These are phyloP conservation scores for Colletes collaris DNA, from an alignment of 2,888 invertebrate species.

Conservation along the genomic window DNA sequence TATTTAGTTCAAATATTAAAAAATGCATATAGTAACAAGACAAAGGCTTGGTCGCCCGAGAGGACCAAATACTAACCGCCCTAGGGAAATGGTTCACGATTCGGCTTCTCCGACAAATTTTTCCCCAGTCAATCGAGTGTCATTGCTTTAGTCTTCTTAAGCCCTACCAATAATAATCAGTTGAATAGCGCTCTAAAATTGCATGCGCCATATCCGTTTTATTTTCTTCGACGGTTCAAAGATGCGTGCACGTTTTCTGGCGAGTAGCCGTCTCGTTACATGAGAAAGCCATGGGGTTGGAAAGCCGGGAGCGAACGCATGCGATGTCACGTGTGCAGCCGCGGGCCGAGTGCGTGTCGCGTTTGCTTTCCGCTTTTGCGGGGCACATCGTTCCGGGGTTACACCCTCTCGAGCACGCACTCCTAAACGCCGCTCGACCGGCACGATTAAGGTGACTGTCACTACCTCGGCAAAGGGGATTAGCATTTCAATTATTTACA, in stretches of 20 bases:
- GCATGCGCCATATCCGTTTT: too few species aligned
- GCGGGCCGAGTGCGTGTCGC: constrained; percentile 61
- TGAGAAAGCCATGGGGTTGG: constrained; percentile 2
- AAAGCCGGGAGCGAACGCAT: constrained; percentile 59
- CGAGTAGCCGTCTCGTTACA: not conserved
- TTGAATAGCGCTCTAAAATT: too few species aligned
- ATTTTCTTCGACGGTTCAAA: too few species aligned
- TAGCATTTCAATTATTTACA: constrained; percentile 83
- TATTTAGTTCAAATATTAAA: too few species aligned
- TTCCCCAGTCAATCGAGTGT: too few species aligned
- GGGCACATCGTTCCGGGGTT: constrained; percentile 73
- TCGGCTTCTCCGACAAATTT: too few species aligned
- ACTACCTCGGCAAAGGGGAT: constrained; percentile 72
- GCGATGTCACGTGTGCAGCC: constrained; percentile 80
- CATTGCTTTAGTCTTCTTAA: too few species aligned
- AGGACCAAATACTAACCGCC: too few species aligned
- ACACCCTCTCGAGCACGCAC: constrained; percentile 73
- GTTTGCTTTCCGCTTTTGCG: constrained; percentile 73
- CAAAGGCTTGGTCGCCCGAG: too few species aligned
- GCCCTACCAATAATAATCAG: too few species aligned
- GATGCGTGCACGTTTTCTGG: not conserved
- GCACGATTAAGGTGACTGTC: constrained; percentile 59
- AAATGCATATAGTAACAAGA: too few species aligned
- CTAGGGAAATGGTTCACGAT: too few species aligned
- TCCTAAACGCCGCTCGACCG: constrained; percentile 48